Percentiles rank a stretch among this genome's conserved stretches.
These are phyloP conservation scores for Beris morrisii DNA, from an alignment of 2,888 invertebrate genomes.

Conservation along the genomic window DNA sequence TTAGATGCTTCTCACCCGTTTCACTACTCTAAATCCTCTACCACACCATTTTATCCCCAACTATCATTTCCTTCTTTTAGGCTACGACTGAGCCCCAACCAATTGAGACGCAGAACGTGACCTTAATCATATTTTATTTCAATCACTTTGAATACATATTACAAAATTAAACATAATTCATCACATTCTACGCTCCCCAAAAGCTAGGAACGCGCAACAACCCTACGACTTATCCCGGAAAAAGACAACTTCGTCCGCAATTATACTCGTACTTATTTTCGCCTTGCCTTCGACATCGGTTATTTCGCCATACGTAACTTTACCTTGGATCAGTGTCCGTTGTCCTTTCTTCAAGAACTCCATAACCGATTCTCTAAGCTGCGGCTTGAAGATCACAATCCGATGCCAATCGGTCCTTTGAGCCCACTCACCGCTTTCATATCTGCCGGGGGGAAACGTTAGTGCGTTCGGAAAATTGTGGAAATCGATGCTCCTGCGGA, in stretches of 20 bases:
- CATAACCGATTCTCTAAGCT: constrained; percentile 75
- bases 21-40: too few relatives aligned
- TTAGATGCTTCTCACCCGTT: too few relatives aligned
- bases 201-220: too few relatives aligned
- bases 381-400: constrained; percentile 82
- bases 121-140: too few relatives aligned
- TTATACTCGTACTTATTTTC: constrained; percentile 73
- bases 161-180: too few relatives aligned
- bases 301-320: constrained; percentile 82
- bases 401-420: constrained; percentile 93
- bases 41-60: too few relatives aligned
- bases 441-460: constrained; percentile 47
- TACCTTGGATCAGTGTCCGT: constrained; percentile 78
- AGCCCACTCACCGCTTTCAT: constrained; percentile 75
- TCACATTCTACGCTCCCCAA: too few relatives aligned
- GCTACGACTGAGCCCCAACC: too few relatives aligned
- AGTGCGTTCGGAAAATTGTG: background rate
- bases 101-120: too few relatives aligned
- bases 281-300: constrained; percentile 74
- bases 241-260: constrained; percentile 87
- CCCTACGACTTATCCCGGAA: constrained; percentile 59
- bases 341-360: constrained; percentile 84
- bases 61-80: too few relatives aligned
- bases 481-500: background rate
- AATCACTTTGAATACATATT: too few relatives aligned